Evolutionary conservation across 2,888 invertebrate genomes (phyloP), one percentile per base, ranked within the genome.

Genomic region (Eupithecia insigniata): DNA sequence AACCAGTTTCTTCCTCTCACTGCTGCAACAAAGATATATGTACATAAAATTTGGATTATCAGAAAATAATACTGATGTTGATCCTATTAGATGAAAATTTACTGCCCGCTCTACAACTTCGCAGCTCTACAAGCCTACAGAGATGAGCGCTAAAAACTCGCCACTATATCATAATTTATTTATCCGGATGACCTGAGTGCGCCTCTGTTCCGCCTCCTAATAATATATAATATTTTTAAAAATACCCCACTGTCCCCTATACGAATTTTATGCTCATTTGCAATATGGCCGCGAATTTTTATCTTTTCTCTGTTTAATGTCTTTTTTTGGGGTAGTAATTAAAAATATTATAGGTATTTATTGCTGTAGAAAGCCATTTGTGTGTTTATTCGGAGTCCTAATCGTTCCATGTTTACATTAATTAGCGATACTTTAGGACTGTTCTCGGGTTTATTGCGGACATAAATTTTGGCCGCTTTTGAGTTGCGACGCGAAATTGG

Each of bases 331-430:
- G 81, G 81, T 82, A 80, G 92, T 92, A 94, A 93, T 93, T 93
- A 92, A 92, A 93, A 94, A 90, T 92, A 92, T 93, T 92, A 92
- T 91, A 92, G 90, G 90, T 93, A 93, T 92, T 94, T 93, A 94
- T 92, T 90, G 89, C 91, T 79, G 78, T 82, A 83, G 87, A 84
- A 84, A 85, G 87, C 92, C 90, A 90, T 93, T 93, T 88, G 89
- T 83, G 84, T 90, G 93, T 92, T 92, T 93, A 89, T 90, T 89
- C 85, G 88, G 82, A 84, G 82, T 85, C 88, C 90, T 93, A 93
- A 94, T 93, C 93, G 93, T 88, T 91, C 83, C 84, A 83, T 93
- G 93, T 94, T 94, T 91, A 93, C 93, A 94, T 93, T 94, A 93
- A 93, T 94, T 93, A 92, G 91, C 87, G 85, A 94, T 93, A 91